Conservation (phyloP, 2,113 vertebrate species). For the Ceyx cyanopectus region DNA sequence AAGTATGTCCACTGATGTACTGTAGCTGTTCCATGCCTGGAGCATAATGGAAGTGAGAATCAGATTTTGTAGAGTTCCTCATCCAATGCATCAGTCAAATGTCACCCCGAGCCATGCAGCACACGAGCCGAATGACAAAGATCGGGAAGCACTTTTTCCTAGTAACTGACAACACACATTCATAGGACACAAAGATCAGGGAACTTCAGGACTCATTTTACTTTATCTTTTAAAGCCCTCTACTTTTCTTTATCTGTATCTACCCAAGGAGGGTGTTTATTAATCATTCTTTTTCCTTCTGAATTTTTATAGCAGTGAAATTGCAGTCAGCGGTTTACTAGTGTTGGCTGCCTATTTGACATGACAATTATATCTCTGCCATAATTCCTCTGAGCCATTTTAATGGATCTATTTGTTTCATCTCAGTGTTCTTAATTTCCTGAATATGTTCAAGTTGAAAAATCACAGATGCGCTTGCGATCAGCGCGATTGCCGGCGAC, state of each 20-base stretch:
- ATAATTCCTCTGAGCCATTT: conserved; percentile 62
- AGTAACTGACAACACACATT: not conserved
- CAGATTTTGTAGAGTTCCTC: not conserved
- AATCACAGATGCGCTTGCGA: conserved; percentile 31
- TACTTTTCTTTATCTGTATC: not conserved
- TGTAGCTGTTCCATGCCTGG: not conserved
- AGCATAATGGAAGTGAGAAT: not conserved
- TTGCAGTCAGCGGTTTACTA: conserved; percentile 48
- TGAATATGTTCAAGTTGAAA: conserved; percentile 47
- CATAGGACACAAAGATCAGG: not conserved
- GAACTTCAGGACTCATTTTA: conserved; percentile 30
- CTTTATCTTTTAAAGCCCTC: conserved; percentile 3
- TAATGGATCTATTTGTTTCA: conserved; percentile 70
- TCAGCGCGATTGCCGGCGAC: not conserved
- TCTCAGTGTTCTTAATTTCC: conserved; percentile 70
- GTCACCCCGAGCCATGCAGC: not conserved
- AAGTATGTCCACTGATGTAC: not conserved
- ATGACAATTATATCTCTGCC: conserved; percentile 60
- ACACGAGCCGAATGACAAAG: not conserved
- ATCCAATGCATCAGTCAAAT: not conserved
- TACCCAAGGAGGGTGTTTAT: conserved; percentile 32
- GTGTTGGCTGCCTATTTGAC: conserved; percentile 48
- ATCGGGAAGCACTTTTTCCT: rapidly evolving
- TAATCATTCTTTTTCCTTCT: conserved; percentile 4
- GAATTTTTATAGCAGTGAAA: conserved; percentile 12